Conservation (phyloP, 2,797 vertebrate genomes). For the Glossophaga mutica region DNA sequence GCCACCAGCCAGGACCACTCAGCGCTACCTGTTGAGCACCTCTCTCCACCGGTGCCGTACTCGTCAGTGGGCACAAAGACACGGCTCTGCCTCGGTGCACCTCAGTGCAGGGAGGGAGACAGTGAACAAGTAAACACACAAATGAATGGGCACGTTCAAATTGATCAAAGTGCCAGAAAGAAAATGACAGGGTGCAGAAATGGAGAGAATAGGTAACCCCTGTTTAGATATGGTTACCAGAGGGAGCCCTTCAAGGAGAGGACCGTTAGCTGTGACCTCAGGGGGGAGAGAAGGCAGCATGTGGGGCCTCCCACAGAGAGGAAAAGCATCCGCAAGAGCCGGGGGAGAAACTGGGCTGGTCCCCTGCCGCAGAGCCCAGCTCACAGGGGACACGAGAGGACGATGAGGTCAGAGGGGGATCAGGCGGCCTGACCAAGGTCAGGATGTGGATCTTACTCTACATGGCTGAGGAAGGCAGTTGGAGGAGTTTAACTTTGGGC, state of each 20-base stretch:
- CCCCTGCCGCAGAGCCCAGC: too few relatives aligned
- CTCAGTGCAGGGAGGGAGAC: background rate
- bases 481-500: background rate
- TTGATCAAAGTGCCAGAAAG: background rate
- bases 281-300: background rate
- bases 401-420: background rate
- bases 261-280: background rate
- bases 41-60: background rate
- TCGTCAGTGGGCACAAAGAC: background rate
- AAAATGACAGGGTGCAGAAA: background rate
- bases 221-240: background rate
- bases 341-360: background rate
- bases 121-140: background rate
- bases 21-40: background rate
- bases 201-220: background rate
- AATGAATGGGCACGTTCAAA: background rate
- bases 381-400: rapidly evolving
- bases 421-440: too few relatives aligned
- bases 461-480: background rate
- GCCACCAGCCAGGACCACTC: background rate
- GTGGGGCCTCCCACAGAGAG: background rate
- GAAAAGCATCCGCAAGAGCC: background rate
- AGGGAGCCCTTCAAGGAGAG: background rate
- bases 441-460: background rate
- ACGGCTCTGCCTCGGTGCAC: background rate